phyloP scores from a whole-genome alignment of 1,140 invertebrate species.

The Megalonaias nervosa region DNA sequence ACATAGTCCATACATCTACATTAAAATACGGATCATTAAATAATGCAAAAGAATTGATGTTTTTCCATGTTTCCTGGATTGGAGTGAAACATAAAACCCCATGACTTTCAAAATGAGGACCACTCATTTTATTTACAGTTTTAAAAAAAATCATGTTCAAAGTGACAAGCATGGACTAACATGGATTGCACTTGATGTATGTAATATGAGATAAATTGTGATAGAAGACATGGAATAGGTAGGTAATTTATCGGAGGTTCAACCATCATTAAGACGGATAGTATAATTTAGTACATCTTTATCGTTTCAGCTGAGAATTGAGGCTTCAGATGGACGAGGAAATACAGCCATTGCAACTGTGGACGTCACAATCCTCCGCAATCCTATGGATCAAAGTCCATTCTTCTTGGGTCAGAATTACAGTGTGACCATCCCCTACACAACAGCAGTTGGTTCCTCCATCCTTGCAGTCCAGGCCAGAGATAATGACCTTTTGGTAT shows the following conservation, averaged over 20 bases:
- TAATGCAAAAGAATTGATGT: background rate
- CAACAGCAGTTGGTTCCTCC: background rate
- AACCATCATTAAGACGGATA: no score
- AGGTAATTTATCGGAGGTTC: no score
- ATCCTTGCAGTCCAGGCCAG: constrained; percentile 1
- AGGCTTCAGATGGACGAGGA: constrained; percentile 23
- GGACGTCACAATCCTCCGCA: constrained; percentile 16
- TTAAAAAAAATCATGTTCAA: no score
- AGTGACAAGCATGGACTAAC: no score
- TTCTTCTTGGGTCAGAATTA: constrained; percentile 14
- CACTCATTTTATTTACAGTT: no score
- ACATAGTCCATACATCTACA: no score
- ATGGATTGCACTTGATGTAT: no score
- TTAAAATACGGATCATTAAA: no score
- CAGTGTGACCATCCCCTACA: constrained; percentile 5
- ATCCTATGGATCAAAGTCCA: constrained; percentile 17
- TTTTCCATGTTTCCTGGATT: background rate
- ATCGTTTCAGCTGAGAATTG: constrained; percentile 10
- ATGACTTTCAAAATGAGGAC: no score
- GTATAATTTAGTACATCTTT: background rate
- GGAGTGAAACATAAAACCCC: no score
- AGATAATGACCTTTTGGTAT: constrained; percentile 20
- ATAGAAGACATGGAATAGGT: no score
- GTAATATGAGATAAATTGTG: no score
- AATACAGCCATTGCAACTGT: constrained; percentile 11